Evolutionary conservation across 2,888 invertebrate genomes (phyloP).

Genomic region (Erannis defoliaria): DNA sequence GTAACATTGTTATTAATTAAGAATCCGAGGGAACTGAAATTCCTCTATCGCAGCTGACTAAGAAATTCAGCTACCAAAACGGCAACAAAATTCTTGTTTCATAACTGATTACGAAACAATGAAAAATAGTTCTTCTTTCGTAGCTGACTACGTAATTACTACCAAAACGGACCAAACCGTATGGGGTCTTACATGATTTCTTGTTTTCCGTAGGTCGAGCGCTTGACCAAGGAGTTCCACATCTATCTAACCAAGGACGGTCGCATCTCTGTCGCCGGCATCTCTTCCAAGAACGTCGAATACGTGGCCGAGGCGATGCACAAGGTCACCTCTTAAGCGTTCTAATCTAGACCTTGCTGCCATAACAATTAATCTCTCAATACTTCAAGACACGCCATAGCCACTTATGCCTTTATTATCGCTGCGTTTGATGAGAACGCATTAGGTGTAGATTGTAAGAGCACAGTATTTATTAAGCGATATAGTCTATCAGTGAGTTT

Average conservation of each 20-base stretch:
- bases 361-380: slow-evolving; percentile 33
- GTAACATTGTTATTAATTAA: too few species aligned
- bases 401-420: slow-evolving; percentile 11
- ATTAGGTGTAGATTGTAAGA: slow-evolving; percentile 44
- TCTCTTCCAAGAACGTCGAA: slow-evolving; percentile 97
- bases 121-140: too few species aligned
- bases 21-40: too few species aligned
- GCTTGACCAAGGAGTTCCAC: slow-evolving; percentile 95
- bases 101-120: too few species aligned
- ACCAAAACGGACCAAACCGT: background rate
- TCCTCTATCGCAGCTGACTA: too few species aligned
- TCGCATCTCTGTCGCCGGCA: slow-evolving; percentile 98
- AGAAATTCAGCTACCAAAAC: too few species aligned
- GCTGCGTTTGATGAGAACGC: background rate
- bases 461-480: slow-evolving; percentile 67
- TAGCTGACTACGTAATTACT: too few species aligned
- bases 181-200: background rate
- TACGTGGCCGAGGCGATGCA: slow-evolving; percentile 98
- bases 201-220: slow-evolving; percentile 89
- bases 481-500: slow-evolving; percentile 36
- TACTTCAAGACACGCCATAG: slow-evolving; percentile 45
- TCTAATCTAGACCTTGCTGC: slow-evolving; percentile 43
- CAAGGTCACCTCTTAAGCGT: slow-evolving; percentile 92
- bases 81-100: too few species aligned
- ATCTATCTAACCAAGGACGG: slow-evolving; percentile 99